Evolutionary conservation across 1,140 invertebrate species (phyloP).

Genomic region (Helicoverpa zea): DNA sequence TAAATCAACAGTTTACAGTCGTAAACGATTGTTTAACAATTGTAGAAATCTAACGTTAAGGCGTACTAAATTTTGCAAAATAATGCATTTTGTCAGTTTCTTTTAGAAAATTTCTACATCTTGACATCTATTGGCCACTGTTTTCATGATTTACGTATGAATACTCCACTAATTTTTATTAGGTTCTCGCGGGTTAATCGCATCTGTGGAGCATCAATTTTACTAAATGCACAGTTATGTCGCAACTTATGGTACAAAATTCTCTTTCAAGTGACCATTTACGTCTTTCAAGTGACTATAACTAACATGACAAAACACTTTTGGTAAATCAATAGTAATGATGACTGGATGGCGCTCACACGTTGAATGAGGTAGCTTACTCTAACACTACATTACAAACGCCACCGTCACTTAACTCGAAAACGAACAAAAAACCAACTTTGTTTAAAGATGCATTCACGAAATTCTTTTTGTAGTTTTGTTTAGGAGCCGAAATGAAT

Average conservation of each 20-base stretch:
- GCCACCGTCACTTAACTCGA: background rate
- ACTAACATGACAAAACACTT: constrained; percentile 10
- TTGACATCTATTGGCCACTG: too few species aligned
- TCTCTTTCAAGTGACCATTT: background rate
- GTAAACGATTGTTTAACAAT: background rate
- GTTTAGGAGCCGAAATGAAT: constrained; percentile 55
- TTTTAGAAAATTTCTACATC: too few species aligned
- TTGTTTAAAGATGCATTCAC: constrained; percentile 43
- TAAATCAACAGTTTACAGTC: background rate
- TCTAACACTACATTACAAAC: constrained; percentile 10
- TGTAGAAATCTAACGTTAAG: too few species aligned
- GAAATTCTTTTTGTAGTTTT: constrained; percentile 50
- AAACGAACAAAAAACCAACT: constrained; percentile 40
- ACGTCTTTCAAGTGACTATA: too few species aligned
- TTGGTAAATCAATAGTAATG: constrained; percentile 4
- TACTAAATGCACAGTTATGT: too few species aligned
- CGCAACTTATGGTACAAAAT: too few species aligned
- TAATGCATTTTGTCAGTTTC: too few species aligned
- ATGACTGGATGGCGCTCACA: background rate
- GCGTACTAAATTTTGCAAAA: too few species aligned
- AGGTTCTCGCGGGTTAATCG: too few species aligned
- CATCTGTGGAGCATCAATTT: too few species aligned
- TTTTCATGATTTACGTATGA: too few species aligned
- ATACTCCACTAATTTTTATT: too few species aligned
- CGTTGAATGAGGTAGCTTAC: background rate